A percentile compares a stretch with the other conserved stretches of the same genome.
Evolutionary conservation across 2,888 invertebrate genomes (phyloP).

Genomic region (Pheosia gnoma): DNA sequence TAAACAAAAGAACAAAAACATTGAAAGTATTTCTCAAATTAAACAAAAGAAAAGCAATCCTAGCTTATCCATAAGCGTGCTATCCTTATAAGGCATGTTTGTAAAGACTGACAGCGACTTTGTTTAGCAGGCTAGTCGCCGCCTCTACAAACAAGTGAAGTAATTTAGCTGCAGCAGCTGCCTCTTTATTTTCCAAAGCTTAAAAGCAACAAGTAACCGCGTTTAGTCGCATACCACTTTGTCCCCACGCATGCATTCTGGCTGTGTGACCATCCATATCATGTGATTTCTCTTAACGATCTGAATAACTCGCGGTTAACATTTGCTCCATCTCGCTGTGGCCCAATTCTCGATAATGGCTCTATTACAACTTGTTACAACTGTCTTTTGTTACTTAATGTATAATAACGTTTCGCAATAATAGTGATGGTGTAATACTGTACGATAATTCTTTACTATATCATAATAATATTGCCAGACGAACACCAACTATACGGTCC

Average conservation of each 20-base stretch:
- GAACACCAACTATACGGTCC: too few species aligned
- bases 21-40: background rate
- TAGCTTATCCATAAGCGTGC: too few species aligned
- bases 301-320: conserved; percentile 35
- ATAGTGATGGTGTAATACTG: background rate
- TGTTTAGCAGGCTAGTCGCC: too few species aligned
- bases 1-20: too few species aligned
- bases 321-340: conserved; percentile 36
- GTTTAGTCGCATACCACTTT: conserved; percentile 18
- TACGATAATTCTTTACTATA: background rate
- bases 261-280: conserved; percentile 60
- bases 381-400: conserved; percentile 25
- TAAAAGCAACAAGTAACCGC: background rate
- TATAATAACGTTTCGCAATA: conserved; percentile 20
- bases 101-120: too few species aligned
- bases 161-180: too few species aligned
- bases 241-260: conserved; percentile 58
- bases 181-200: too few species aligned
- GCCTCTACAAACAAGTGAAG: too few species aligned
- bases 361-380: conserved; percentile 31
- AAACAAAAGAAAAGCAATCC: background rate
- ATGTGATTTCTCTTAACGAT: conserved; percentile 60
- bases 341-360: conserved; percentile 42
- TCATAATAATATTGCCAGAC: background rate
- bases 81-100: too few species aligned